Conservation (phyloP, 2,797 vertebrate species). For the Columba guinea region DNA sequence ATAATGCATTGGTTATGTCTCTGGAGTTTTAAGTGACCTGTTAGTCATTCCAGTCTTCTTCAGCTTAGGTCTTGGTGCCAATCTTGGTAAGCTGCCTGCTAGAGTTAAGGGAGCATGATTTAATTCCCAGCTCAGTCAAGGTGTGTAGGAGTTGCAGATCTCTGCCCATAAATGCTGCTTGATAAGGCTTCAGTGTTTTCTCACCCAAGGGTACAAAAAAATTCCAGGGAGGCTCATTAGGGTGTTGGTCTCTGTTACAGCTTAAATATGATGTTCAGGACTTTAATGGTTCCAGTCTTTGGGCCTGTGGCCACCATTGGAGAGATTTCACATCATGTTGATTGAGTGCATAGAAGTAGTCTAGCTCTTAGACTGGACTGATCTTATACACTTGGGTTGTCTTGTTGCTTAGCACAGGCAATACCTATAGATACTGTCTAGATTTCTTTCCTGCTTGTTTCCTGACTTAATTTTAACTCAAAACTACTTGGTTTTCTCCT, state of each 20-base stretch:
- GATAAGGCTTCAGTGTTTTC: background rate
- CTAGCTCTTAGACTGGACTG: background rate
- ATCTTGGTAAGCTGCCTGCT: background rate
- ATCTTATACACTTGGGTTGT: background rate
- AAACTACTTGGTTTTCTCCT: background rate
- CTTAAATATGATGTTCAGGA: background rate
- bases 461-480: background rate
- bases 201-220: background rate
- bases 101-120: background rate
- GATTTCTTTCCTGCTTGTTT: background rate
- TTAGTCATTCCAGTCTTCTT: background rate
- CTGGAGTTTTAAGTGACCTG: background rate
- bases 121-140: background rate
- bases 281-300: rapidly evolving
- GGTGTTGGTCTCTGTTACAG: background rate
- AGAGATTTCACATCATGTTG: background rate
- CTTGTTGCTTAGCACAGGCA: background rate
- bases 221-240: background rate
- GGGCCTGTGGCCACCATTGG: background rate
- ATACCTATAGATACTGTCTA: background rate
- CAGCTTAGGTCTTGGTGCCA: background rate
- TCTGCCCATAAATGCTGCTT: background rate
- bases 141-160: background rate
- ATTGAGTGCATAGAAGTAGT: background rate
- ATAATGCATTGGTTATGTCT: background rate